These are phyloP conservation scores for Nylanderia fulva DNA, from an alignment of 1,140 invertebrate species.

Conservation along the genomic window DNA sequence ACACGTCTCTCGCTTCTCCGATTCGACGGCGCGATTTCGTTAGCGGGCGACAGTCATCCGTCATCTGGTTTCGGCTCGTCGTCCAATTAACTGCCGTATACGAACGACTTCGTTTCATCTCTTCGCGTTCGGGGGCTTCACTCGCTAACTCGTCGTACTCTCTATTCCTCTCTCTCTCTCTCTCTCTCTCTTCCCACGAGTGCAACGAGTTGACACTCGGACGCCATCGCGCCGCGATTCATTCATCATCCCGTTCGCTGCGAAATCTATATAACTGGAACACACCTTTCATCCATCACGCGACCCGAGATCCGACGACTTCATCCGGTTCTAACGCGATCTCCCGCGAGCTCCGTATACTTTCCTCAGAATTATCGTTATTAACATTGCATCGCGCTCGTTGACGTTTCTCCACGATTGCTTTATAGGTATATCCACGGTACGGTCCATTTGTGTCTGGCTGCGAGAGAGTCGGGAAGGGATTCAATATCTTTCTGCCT, in stretches of 20 bases:
- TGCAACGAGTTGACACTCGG: constrained; percentile 62
- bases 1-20: background rate
- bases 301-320: constrained; percentile 58
- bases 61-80: constrained; percentile 54
- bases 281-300: constrained; percentile 75
- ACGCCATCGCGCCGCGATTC: constrained; percentile 66
- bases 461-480: background rate
- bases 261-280: constrained; percentile 75
- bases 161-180: constrained; percentile 27
- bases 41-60: constrained; percentile 52
- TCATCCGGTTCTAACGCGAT: constrained; percentile 69
- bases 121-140: background rate
- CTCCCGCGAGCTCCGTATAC: constrained; percentile 40
- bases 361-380: constrained; percentile 44
- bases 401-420: constrained; percentile 28
- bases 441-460: background rate
- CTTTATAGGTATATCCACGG: background rate
- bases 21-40: constrained; percentile 28
- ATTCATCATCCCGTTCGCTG: constrained; percentile 72
- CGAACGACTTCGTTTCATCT: constrained; percentile 55
- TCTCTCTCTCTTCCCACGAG: constrained; percentile 21
- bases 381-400: constrained; percentile 21
- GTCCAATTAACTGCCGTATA: constrained; percentile 59
- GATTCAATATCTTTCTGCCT: background rate
- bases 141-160: background rate